A percentile compares a stretch with the other conserved stretches of the same genome.
Evolutionary conservation across 2,797 vertebrate species (phyloP).

Genomic region (Platyrinchus mystaceus): DNA sequence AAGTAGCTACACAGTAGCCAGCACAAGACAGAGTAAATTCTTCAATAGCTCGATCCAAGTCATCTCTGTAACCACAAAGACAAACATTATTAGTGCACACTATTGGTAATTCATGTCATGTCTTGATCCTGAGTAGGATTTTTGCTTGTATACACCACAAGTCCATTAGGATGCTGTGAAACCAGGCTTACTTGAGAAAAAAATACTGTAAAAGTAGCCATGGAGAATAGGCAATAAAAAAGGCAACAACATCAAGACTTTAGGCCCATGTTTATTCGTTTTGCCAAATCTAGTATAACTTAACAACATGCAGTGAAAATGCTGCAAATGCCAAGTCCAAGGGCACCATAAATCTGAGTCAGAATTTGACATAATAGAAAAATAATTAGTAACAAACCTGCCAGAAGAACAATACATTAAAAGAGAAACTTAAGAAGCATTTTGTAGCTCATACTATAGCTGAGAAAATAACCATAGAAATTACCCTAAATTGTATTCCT

Average conservation of each 20-base stretch:
- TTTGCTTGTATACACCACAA: background rate
- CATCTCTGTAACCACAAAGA: constrained; percentile 79
- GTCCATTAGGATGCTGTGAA: background rate
- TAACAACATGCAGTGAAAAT: background rate
- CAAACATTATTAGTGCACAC: background rate
- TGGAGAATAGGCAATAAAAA: background rate
- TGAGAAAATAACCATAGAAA: background rate
- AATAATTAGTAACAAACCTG: background rate
- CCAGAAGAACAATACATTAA: background rate
- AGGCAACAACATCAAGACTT: background rate
- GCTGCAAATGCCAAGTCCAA: background rate
- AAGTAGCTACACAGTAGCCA: constrained; percentile 99
- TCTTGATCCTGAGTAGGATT: background rate
- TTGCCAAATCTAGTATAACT: background rate
- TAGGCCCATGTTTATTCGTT: background rate
- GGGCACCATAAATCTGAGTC: background rate
- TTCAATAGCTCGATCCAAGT: constrained; percentile 95
- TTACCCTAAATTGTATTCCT: constrained; percentile 95
- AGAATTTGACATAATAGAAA: background rate
- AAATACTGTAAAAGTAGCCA: background rate
- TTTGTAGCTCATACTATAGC: background rate
- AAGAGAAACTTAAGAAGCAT: background rate
- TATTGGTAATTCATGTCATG: background rate
- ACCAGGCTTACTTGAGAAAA: background rate
- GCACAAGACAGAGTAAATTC: constrained; percentile 98